These are phyloP conservation scores for Bubo scandiacus DNA, from an alignment of 2,113 vertebrate species.

Conservation along the genomic window DNA sequence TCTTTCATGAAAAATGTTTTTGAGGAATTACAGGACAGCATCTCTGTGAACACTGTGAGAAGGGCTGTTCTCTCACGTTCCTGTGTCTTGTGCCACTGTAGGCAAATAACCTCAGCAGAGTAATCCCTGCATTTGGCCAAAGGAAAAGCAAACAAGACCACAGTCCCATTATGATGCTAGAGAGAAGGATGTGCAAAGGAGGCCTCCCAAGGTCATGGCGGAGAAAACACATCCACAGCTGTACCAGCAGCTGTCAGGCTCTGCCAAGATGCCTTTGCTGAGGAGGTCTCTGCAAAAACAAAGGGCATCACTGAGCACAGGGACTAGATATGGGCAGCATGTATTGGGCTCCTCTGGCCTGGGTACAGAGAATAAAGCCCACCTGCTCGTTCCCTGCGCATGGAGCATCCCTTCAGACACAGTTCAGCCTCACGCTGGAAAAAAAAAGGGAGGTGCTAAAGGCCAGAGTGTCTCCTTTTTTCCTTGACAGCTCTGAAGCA, in stretches of 20 bases:
- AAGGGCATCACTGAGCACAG: not conserved
- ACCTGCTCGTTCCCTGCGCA: not conserved
- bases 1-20: not conserved
- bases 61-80: not conserved
- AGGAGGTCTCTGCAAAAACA: not conserved
- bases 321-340: not conserved
- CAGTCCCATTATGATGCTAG: not conserved
- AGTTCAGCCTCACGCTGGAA: not conserved
- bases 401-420: not conserved
- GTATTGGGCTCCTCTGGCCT: not conserved
- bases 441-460: not conserved
- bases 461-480: not conserved
- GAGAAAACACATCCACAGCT: not conserved
- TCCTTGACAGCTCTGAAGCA: slow-evolving; percentile 38
- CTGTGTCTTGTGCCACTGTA: not conserved
- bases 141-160: not conserved
- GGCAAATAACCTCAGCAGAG: not conserved
- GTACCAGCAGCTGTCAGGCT: not conserved
- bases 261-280: not conserved
- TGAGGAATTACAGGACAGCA: not conserved
- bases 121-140: not conserved
- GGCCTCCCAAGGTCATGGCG: not conserved
- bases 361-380: not conserved
- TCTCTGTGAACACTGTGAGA: not conserved
- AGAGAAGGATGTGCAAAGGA: not conserved